Evolutionary conservation across 2,888 invertebrate species (phyloP).

Genomic region (Clepsis dumicolana): DNA sequence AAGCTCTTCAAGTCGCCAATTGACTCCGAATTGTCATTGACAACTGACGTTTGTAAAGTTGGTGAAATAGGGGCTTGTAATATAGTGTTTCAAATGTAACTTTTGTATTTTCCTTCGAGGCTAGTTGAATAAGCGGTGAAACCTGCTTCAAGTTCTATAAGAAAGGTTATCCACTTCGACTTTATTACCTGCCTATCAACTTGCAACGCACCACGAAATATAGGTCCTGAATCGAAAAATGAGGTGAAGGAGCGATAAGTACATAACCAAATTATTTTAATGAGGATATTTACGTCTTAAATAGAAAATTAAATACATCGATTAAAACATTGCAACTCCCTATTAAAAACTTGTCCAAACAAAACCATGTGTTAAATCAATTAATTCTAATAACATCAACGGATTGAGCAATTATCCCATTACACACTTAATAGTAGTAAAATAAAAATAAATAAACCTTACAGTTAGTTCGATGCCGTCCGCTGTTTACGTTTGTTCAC

Average conservation of each 20-base stretch:
- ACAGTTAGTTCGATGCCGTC: slow-evolving; percentile 69
- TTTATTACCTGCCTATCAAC: slow-evolving; percentile 3
- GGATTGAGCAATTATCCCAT: slow-evolving; percentile 15
- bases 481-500: slow-evolving; percentile 60
- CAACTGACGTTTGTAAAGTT: no score
- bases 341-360: background rate
- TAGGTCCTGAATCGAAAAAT: background rate
- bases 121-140: background rate
- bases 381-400: background rate
- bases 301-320: background rate
- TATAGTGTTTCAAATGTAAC: background rate
- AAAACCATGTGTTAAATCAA: background rate
- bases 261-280: background rate
- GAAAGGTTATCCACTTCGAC: slow-evolving; percentile 33
- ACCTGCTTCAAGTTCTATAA: slow-evolving; percentile 19
- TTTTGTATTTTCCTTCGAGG: background rate
- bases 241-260: no score
- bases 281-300: background rate
- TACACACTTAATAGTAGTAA: background rate
- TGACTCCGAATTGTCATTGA: no score
- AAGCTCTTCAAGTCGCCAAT: no score
- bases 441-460: slow-evolving; percentile 64
- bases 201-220: background rate
- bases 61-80: no score
- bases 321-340: background rate